Base-by-base conservation (phyloP, 2,113 vertebrate genomes). In the Cebus imitator region DNA sequence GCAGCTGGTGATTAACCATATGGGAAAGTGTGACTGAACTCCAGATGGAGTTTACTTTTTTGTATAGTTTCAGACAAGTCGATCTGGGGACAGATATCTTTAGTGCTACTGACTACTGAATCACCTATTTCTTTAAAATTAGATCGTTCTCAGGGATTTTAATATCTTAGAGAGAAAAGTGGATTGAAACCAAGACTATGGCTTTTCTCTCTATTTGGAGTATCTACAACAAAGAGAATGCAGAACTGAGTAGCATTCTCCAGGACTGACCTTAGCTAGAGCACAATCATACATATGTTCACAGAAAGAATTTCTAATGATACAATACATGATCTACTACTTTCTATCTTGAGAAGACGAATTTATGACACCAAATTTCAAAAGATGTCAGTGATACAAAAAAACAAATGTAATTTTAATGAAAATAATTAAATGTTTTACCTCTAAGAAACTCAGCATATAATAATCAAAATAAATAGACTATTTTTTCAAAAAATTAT, bases 11-110 rank as follows among this genome's bases (percentile, higher is more conserved):
- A 97, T 97, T 97, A 98, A 61, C 91, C 96, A 96, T 89, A 95
- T 95, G 87, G 90, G 73, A 82, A 94, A 94, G 83, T 96, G 95
- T 96, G 81, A 97, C 7, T 96, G 94, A 98, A 98, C 93, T 95
- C 93, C 96, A 97, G 90, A 97, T 98, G 97, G 96, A 96, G 64
- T 83, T 97, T 95, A 97, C 96, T 97, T 91, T 93, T 97, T 95
- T 96, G 97, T 91, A 94, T 87, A 96, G 76, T 87, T 97, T 37
- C 52, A 95, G 80, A 92, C 90, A 90, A 78, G 91, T 90, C 17
- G 16, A 94, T 96, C 57, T 78, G 45, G 91, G 93, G 84, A 96
- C 83, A 98, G 91, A 91, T 96, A 97, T 97, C 92, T 97, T 97
- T 96, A 96, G 87, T 85, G 32, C 27, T 88, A 78, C 61, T 89